Base-by-base conservation (phyloP, 2,797 vertebrate genomes). In the Falco rusticolus region DNA sequence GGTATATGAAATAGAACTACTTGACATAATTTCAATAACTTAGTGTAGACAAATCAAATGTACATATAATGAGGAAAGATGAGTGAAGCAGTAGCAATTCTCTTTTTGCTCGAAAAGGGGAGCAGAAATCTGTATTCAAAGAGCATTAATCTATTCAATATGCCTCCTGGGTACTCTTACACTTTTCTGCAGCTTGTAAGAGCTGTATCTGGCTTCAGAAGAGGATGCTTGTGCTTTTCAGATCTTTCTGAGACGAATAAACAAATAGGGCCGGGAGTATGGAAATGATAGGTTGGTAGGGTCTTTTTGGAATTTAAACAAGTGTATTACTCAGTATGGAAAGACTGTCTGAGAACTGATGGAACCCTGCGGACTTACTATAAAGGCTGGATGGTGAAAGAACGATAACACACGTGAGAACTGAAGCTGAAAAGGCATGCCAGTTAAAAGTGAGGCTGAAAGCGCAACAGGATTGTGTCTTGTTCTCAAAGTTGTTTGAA, bases 261-360 rank as follows among this genome's bases (percentile, higher is more conserved):
- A 94, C 94, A 97, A 97, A 96, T 47, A 96, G 84, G 79, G 50
- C 84, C 39, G 20, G 76, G 84, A 96, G 74, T 94, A 57, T 79
- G 80, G 92, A 93, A 94, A 81, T 86, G 64, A 75, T 91, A 82
- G 75, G 69, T 87, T 92, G 89, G 50, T 84, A 92, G 87, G 75
- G 80, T 95, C 76, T 78, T 94, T 78, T 94, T 78, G 90, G 79
- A 97, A 95, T 96, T 94, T 96, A 96, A 97, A 87, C 53, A 96
- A 85, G 56, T 79, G 34, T 72, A 64, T 96, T 96, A 88, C 59
- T 97, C 95, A 84, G 51, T 72, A 25, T 86, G 77, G 70, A 85
- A 96, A 90, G 79, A 47, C 43, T 89, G 79, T 56, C 79, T 97
- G 75, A 80, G 94, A 94, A 93, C 0, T 97, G 85, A 94, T 93